phyloP scores from a whole-genome alignment of 2,888 invertebrate genomes.

The Vesta saturnalis region DNA sequence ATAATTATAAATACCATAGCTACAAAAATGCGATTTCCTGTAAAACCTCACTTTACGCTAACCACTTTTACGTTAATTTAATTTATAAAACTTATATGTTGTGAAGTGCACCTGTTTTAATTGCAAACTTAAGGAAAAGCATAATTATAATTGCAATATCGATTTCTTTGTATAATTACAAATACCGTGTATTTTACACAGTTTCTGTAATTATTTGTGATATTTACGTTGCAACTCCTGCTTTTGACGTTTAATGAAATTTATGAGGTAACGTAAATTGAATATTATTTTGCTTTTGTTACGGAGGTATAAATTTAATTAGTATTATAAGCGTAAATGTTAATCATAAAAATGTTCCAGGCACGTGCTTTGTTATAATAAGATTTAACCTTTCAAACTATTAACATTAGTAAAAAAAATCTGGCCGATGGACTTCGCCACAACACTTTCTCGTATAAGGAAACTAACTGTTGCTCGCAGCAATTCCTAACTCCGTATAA shows the following conservation, averaged over 20 bases:
- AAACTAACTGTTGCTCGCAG: too few relatives aligned
- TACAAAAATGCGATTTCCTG: neutral
- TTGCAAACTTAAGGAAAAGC: too few relatives aligned
- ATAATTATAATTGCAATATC: too few relatives aligned
- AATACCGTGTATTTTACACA: conserved; percentile 7
- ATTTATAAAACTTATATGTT: neutral
- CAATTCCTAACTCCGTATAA: too few relatives aligned
- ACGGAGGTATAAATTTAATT: neutral
- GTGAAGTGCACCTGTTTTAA: too few relatives aligned
- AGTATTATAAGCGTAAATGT: neutral
- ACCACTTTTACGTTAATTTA: neutral
- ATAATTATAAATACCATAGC: neutral
- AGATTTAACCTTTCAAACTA: too few relatives aligned
- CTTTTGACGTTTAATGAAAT: conserved; percentile 31
- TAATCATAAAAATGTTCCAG: too few relatives aligned
- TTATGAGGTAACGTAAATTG: conserved; percentile 27
- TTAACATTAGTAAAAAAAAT: too few relatives aligned
- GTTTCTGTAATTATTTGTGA: conserved; percentile 22
- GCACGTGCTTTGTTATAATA: too few relatives aligned
- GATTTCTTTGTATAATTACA: conserved; percentile 22
- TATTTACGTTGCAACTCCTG: conserved; percentile 20
- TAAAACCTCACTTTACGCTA: too few relatives aligned
- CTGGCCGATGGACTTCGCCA: too few relatives aligned
- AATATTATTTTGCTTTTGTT: conserved; percentile 26
- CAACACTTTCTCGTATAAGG: too few relatives aligned